phyloP scores from a whole-genome alignment of 2,888 invertebrate genomes.

The Odontothrips loti region DNA sequence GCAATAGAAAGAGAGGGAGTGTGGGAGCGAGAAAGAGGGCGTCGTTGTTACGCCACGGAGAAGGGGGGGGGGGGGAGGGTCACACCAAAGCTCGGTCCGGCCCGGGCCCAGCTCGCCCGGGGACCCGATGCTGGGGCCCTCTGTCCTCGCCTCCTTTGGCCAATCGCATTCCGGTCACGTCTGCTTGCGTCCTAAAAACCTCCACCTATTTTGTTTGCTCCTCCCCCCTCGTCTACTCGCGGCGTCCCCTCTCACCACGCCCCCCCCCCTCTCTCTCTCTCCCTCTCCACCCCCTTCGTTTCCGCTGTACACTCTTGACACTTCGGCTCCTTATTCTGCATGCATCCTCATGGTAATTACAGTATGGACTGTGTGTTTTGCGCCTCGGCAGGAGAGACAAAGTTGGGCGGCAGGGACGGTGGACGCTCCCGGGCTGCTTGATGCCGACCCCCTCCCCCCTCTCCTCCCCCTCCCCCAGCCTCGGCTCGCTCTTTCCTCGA shows the following conservation, averaged over 20 bases:
- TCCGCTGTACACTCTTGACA: no score
- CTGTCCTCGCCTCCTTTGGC: conserved; percentile 7
- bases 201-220: conserved; percentile 24
- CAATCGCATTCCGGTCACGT: conserved; percentile 22
- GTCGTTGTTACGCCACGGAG: no score
- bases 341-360: no score
- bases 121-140: not conserved
- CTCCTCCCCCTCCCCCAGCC: not conserved
- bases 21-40: no score
- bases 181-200: conserved; percentile 19
- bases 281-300: no score
- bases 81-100: no score
- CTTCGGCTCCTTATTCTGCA: no score
- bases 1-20: no score
- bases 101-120: no score
- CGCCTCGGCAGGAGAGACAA: not conserved
- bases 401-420: not conserved
- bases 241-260: not conserved
- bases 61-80: no score
- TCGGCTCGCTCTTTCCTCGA: not conserved
- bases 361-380: not conserved
- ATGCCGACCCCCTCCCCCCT: not conserved
- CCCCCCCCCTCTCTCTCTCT: not conserved
- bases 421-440: not conserved
- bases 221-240: not conserved